These are phyloP conservation scores for Scopus umbretta DNA, from an alignment of 2,113 vertebrate species.

Conservation along the genomic window DNA sequence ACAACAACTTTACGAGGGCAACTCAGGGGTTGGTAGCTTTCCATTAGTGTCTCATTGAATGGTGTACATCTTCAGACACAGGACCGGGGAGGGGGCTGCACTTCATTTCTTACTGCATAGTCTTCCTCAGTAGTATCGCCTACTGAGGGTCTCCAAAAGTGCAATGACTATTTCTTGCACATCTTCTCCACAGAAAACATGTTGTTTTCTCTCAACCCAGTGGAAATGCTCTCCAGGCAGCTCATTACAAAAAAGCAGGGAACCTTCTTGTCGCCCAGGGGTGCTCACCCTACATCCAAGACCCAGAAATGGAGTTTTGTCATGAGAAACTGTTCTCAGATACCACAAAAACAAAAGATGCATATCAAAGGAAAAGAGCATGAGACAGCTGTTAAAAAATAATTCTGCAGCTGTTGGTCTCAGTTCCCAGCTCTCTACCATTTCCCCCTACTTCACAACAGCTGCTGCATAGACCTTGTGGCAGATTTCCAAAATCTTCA, in stretches of 20 bases:
- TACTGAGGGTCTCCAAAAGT: neutral
- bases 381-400: neutral
- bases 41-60: neutral
- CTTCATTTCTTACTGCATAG: neutral
- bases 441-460: neutral
- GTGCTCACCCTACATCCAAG: neutral
- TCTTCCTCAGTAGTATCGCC: neutral
- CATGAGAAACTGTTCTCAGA: neutral
- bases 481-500: neutral
- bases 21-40: neutral
- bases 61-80: neutral
- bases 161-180: neutral
- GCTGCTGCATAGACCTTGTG: conserved; percentile 1
- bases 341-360: neutral
- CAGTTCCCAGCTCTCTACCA: neutral
- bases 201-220: neutral
- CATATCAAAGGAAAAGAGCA: neutral
- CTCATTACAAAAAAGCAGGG: neutral
- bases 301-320: neutral
- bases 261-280: neutral
- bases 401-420: conserved; percentile 25
- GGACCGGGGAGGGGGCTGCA: neutral
- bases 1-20: neutral
- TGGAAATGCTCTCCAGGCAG: neutral
- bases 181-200: neutral